Evolutionary conservation across 2,113 vertebrate species (phyloP), one percentile per base, ranked within the genome.

Genomic region (Mesoclemmys tuberculata): DNA sequence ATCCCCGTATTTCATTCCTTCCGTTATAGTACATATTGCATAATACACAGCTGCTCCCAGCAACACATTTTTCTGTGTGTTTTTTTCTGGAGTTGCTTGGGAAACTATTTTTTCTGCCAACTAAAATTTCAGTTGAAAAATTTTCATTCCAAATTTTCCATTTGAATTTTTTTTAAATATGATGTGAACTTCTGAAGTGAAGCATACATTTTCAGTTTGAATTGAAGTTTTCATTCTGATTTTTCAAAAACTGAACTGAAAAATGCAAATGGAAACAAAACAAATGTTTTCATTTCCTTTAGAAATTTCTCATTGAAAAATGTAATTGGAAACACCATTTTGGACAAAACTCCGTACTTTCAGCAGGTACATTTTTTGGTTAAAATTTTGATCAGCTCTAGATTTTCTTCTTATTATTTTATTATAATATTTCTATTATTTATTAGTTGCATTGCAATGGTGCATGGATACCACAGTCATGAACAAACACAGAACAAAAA

Each of bases 11-110:
- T 55, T 52, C 61, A 84, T 29, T 38, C 35, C 52, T 10, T 1
- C 3, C 61, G 14, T 52, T 18, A 0, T 1, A 74, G 19, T 54
- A 61, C 49, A 85, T 10, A 38, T 2, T 12, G 2, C 41, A n/a
- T 54, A 38, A 82, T 27, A 2, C 2, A 41, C 3, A 88, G 27
- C 21, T 3, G 24, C 11, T n/a, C 64, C 38, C 5, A 13, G 12
- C 38, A 44, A 90, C 1, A 1, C 21, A 49, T 14, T 13, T 19
- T 31, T 83, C 48, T 71, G 10, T 46, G 77, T 61, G 8, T 1
- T 8, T 87, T 38, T 68, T 90, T 55, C 41, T 41, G 80, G 22
- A 89, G 58, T 24, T 85, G 22, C 71, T 27, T 64, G 79, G 71
- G 89, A 91, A 74, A 27, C 16, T 81, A 41, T 55, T 46, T 78